A percentile compares a stretch with the other conserved stretches of the same genome.
These are phyloP conservation scores for Gorsachius goisagi DNA, from an alignment of 2,113 vertebrate genomes.

Conservation along the genomic window DNA sequence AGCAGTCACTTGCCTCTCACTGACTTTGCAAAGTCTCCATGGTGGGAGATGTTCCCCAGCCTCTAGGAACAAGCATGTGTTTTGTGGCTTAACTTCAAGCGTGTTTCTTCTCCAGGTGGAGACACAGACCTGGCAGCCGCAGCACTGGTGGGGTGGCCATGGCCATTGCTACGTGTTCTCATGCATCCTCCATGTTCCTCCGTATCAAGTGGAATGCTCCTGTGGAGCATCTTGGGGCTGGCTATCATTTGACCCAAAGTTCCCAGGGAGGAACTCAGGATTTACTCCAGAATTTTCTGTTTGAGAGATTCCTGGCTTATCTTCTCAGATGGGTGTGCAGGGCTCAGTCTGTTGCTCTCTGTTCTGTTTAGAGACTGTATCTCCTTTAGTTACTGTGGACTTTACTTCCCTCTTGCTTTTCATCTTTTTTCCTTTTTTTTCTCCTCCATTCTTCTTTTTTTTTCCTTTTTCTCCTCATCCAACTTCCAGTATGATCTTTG, in stretches of 20 bases:
- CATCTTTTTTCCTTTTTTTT: background rate
- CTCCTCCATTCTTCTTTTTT: background rate
- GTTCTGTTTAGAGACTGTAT: background rate
- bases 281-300: background rate
- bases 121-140: accelerated
- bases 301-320: background rate
- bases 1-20: background rate
- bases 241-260: background rate
- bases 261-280: background rate
- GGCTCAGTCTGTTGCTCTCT: background rate
- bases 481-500: background rate
- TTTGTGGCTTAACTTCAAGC: background rate
- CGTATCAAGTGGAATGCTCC: background rate
- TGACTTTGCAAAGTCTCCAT: background rate
- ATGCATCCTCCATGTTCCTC: background rate
- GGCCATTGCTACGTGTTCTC: background rate
- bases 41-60: background rate
- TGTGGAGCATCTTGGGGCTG: background rate
- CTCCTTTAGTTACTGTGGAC: background rate
- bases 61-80: background rate
- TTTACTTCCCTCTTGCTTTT: background rate
- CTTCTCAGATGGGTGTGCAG: background rate
- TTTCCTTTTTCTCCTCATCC: background rate
- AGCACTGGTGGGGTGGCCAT: background rate
- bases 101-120: background rate